These are phyloP conservation scores for Tachina lurida DNA, from an alignment of 2,888 invertebrate species.

Conservation along the genomic window DNA sequence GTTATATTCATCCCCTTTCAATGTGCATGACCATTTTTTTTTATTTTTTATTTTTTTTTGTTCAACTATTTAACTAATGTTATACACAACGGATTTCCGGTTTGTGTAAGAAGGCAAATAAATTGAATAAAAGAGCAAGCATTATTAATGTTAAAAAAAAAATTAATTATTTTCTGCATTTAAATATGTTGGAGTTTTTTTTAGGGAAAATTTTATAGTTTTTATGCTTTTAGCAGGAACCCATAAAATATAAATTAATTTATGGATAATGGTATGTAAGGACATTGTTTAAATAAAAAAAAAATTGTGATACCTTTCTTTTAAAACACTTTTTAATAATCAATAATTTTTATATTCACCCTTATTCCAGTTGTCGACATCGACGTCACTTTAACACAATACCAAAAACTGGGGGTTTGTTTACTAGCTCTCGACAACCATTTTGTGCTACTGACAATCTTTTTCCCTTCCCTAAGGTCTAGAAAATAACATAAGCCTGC, in stretches of 20 bases:
- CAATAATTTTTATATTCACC: background rate
- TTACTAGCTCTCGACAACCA: too few species aligned
- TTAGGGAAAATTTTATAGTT: background rate
- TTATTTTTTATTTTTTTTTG: background rate
- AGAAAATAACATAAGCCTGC: too few species aligned
- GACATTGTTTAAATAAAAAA: background rate
- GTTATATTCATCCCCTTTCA: background rate
- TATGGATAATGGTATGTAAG: background rate
- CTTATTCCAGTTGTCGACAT: too few species aligned
- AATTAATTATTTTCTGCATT: constrained; percentile 25
- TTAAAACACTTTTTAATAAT: background rate
- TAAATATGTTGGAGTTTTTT: too few species aligned
- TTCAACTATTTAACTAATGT: background rate
- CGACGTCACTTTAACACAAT: too few species aligned
- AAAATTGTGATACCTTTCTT: background rate
- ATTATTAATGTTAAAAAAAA: constrained; percentile 31
- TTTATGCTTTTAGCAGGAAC: background rate
- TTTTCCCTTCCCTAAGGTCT: too few species aligned
- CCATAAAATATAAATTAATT: constrained; percentile 43
- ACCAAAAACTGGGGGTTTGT: too few species aligned
- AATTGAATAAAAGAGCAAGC: background rate
- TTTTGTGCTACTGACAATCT: too few species aligned
- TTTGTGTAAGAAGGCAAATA: constrained; percentile 32
- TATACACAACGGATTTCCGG: constrained; percentile 55
- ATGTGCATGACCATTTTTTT: constrained; percentile 1